These are phyloP conservation scores for Microcebus murinus DNA, from an alignment of 2,113 vertebrate species.

Conservation along the genomic window DNA sequence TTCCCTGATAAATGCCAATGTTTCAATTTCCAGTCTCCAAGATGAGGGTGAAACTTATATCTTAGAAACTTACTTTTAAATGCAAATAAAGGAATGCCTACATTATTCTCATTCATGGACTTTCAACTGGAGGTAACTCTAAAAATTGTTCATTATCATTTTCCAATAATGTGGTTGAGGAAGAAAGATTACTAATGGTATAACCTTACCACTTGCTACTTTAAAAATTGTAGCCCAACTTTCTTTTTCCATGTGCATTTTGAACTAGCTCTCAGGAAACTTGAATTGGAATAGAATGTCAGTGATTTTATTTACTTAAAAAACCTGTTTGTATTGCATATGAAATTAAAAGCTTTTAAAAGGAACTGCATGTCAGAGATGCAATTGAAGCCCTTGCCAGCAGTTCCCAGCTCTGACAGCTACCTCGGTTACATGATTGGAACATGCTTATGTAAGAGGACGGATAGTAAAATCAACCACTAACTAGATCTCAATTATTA, in stretches of 20 bases:
- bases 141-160: neutral
- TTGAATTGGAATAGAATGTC: neutral
- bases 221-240: neutral
- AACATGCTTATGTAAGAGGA: neutral
- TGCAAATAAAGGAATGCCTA: neutral
- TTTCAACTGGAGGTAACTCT: neutral
- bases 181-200: neutral
- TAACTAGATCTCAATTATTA: neutral
- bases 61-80: neutral
- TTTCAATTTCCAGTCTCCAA: neutral
- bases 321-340: neutral
- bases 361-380: conserved; percentile 4
- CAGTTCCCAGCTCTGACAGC: neutral
- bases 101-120: neutral
- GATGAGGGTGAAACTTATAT: neutral
- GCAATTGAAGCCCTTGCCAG: neutral
- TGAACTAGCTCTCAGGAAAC: neutral
- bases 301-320: conserved; percentile 1
- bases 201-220: neutral
- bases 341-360: conserved; percentile 26
- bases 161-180: neutral
- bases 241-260: neutral
- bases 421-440: neutral
- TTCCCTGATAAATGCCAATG: neutral
- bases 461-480: neutral